Evolutionary conservation across 2,113 vertebrate species (phyloP).

Genomic region (Acinonyx jubatus): DNA sequence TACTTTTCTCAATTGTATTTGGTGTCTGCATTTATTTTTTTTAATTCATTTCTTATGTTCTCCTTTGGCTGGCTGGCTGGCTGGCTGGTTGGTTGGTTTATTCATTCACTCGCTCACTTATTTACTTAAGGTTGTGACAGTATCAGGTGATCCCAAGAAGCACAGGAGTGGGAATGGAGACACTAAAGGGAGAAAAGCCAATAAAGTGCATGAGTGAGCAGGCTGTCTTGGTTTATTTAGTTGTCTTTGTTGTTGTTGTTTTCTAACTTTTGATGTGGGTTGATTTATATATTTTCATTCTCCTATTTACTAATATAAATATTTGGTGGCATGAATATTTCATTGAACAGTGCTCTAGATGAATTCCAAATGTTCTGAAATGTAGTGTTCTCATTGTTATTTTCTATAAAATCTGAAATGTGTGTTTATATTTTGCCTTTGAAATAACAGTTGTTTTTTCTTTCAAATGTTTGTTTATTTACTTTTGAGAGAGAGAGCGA

Average conservation of each 20-base stretch:
- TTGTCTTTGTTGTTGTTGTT: neutral
- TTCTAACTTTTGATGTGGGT: neutral
- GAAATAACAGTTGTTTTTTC: neutral
- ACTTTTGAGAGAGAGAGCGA: no score
- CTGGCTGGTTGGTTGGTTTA: neutral
- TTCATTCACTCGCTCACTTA: neutral
- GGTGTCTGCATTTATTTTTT: neutral
- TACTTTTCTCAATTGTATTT: neutral
- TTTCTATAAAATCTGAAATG: neutral
- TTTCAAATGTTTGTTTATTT: no score
- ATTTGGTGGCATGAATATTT: neutral
- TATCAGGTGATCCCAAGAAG: neutral
- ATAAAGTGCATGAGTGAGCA: neutral
- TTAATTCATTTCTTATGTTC: neutral
- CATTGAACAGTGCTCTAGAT: neutral
- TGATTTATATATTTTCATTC: neutral
- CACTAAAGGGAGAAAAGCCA: neutral
- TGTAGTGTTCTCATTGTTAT: neutral
- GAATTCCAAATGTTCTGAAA: neutral
- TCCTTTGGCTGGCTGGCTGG: neutral
- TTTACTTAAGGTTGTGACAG: neutral
- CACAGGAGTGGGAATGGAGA: neutral
- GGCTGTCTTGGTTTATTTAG: neutral
- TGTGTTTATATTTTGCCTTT: neutral
- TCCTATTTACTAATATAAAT: neutral